Evolutionary conservation across 2,797 vertebrate genomes (phyloP).

Genomic region (Mycteria americana): DNA sequence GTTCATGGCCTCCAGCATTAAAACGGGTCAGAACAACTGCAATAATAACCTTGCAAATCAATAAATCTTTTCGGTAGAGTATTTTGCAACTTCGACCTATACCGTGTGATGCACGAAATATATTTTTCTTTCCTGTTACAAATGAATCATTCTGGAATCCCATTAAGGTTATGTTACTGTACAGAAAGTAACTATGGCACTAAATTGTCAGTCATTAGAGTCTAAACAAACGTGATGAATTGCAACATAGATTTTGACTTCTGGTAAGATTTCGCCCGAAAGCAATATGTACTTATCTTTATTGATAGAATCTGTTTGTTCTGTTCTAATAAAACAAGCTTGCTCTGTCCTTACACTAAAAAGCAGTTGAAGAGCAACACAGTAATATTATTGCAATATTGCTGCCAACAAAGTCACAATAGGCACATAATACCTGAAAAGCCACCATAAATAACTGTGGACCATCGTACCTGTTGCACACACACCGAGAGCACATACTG

Average conservation of each 20-base stretch:
- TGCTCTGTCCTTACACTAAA: background rate
- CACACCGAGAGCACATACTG: background rate
- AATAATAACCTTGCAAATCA: background rate
- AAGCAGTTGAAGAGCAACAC: background rate
- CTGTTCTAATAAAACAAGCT: background rate
- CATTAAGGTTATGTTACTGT: background rate
- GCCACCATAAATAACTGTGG: background rate
- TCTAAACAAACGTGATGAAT: background rate
- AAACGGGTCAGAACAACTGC: background rate
- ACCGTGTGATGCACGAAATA: background rate
- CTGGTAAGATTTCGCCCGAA: background rate
- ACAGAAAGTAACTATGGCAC: background rate
- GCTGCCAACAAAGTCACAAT: background rate
- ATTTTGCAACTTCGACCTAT: background rate
- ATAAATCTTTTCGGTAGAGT: background rate
- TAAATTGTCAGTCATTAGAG: background rate
- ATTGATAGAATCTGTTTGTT: background rate
- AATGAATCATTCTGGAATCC: background rate
- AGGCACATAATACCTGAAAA: background rate
- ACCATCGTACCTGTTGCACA: background rate
- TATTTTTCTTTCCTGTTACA: background rate
- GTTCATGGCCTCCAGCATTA: background rate
- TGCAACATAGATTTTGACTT: background rate
- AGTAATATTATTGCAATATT: background rate
- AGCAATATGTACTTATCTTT: background rate